Percentiles rank a stretch among this genome's conserved stretches.
Conservation (phyloP, 1,140 invertebrate genomes). For the Chrysomallon squamiferum region DNA sequence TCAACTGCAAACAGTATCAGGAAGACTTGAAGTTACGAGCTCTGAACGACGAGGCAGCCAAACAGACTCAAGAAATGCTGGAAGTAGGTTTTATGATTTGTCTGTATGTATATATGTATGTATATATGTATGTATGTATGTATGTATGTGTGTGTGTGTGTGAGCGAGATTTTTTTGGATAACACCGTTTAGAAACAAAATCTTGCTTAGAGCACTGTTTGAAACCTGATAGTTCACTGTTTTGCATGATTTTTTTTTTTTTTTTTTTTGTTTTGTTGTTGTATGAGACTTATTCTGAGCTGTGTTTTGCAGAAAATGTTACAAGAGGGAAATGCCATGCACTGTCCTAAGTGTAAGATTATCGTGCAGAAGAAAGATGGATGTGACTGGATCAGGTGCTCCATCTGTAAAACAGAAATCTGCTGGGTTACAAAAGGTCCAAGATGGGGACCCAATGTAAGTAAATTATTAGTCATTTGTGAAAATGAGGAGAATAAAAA, state of each 20-base stretch:
- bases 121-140: neutral
- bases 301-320: conserved; percentile 74
- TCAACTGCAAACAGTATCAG: conserved; percentile 87
- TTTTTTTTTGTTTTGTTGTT: too few relatives aligned
- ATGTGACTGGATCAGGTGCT: conserved; percentile 92
- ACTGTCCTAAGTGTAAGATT: conserved; percentile 85
- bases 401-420: conserved; percentile 92
- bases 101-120: neutral
- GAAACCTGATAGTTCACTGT: too few relatives aligned
- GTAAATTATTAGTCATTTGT: too few relatives aligned
- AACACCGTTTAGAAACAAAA: too few relatives aligned
- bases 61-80: conserved; percentile 79
- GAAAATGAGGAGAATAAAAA: neutral
- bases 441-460: conserved; percentile 81
- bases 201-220: too few relatives aligned
- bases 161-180: too few relatives aligned
- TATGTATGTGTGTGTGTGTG: neutral
- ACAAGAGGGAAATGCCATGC: conserved; percentile 81
- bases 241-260: too few relatives aligned
- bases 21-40: conserved; percentile 75
- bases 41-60: conserved; percentile 70
- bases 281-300: too few relatives aligned
- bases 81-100: conserved; percentile 66
- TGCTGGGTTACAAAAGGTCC: conserved; percentile 92
- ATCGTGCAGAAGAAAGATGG: conserved; percentile 90